Evolutionary conservation across 2,113 vertebrate species (phyloP), one percentile per base, ranked within the genome.

Genomic region (Calypte anna): DNA sequence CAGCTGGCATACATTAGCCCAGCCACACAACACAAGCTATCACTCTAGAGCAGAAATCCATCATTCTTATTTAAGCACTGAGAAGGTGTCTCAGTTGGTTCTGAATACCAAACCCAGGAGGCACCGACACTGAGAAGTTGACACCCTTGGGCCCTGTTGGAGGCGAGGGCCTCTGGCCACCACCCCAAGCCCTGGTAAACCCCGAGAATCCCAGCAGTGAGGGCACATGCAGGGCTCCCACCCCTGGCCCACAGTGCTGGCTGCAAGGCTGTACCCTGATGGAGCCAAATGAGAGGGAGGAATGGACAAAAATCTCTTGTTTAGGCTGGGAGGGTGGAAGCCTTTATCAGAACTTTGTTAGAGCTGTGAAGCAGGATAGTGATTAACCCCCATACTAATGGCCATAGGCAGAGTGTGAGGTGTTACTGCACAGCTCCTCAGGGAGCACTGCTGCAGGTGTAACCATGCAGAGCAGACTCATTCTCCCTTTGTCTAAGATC

Each of bases 1-100:
- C 95, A 95, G 91, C 93, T 94, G 93, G 95, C 95, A 94, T 88
- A 55, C 88, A 90, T 93, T 94, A 90, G 83, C 95, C 91, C 87
- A 70, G 89, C 82, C 8, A 2, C 10, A 10, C 77, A n/a, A 22
- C 91, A 86, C 79, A 10, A 86, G 91, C 85, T 67, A 63, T 91
- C 95, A 24, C 69, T 93, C 67, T 66, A 30, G 19, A 80, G 85
- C 90, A 96, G 44, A 91, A 80, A 94, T 91, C 85, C 88, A 93
- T 90, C 91, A 86, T 63, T 75, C 59, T 79, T 92, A 81, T 91
- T 93, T 74, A 58, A 94, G 67, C 75, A 80, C 70, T 0, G 0
- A 91, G 74, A 44, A 93, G 62, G 78, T 63, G 43, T 53, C 81
- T 83, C 14, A 1, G 44, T 25, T 64, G 0, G 33, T 48, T 62